Conservation (phyloP, 2,797 vertebrate species). For the Sarcoramphus papa region DNA sequence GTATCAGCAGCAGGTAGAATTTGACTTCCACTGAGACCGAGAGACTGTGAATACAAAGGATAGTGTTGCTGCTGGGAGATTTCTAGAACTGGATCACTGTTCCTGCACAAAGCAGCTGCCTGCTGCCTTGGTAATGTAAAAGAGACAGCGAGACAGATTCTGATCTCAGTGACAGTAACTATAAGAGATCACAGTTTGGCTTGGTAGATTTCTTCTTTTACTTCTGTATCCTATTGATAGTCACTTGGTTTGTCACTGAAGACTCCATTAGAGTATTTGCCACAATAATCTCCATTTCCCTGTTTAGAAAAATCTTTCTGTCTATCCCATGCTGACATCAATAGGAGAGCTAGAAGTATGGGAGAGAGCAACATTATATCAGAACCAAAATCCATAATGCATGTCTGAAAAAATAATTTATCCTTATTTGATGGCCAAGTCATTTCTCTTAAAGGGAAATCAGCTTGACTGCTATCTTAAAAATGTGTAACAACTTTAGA, state of each 20-base stretch:
- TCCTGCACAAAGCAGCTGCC: slow-evolving; percentile 46
- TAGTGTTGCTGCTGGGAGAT: slow-evolving; percentile 46
- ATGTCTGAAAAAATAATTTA: not conserved
- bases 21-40: not conserved
- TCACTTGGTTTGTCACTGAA: not conserved
- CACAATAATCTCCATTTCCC: slow-evolving; percentile 24
- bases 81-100: slow-evolving; percentile 61
- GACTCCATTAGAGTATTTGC: not conserved
- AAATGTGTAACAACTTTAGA: slow-evolving; percentile 21
- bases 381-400: not conserved
- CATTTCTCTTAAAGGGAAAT: slow-evolving; percentile 28
- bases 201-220: not conserved
- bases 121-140: slow-evolving; percentile 49
- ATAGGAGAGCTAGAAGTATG: not conserved
- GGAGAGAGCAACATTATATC: not conserved
- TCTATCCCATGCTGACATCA: not conserved
- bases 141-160: not conserved
- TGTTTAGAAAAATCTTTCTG: slow-evolving; percentile 10
- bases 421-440: not conserved
- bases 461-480: not conserved
- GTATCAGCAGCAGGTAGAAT: slow-evolving; percentile 48
- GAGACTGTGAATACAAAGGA: not conserved
- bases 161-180: not conserved
- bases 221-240: not conserved
- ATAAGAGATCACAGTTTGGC: not conserved